phyloP scores from a whole-genome alignment of 2,113 vertebrate genomes.

The Sinocyclocheilus maitianheensis region DNA sequence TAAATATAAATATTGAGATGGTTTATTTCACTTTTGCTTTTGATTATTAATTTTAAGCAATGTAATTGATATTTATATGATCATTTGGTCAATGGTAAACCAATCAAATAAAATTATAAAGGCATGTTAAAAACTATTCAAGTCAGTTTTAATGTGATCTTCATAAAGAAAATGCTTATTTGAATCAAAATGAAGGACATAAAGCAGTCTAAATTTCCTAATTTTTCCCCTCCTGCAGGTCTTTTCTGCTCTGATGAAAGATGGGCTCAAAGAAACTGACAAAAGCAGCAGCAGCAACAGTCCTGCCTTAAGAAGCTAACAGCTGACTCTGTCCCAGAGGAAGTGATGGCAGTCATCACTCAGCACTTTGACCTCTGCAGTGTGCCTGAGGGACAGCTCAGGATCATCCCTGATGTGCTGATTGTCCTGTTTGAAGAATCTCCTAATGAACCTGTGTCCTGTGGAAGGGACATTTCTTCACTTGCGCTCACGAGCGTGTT shows the following conservation, averaged over 20 bases:
- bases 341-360: conserved; percentile 8
- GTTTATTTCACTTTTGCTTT: not conserved
- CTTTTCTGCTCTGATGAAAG: conserved; percentile 93
- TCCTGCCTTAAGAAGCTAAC: conserved; percentile 87
- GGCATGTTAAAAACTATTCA: not conserved
- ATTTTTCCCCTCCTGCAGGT: conserved; percentile 73
- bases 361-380: conserved; percentile 34
- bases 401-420: not conserved
- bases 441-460: not conserved
- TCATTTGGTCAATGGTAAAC: not conserved
- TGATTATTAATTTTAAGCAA: not conserved
- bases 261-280: conserved; percentile 85
- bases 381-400: conserved; percentile 24
- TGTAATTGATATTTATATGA: not conserved
- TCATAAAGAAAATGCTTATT: not conserved
- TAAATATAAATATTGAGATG: not conserved
- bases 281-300: conserved; percentile 77
- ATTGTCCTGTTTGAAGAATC: not conserved
- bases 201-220: not conserved
- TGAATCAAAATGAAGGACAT: not conserved
- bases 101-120: not conserved
- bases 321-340: not conserved
- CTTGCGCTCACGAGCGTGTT: not conserved
- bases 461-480: not conserved
- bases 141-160: not conserved